Percentiles rank a stretch among this genome's conserved stretches.
Conservation (phyloP, 1,140 invertebrate genomes). For the Aphelenchoides avenae region DNA sequence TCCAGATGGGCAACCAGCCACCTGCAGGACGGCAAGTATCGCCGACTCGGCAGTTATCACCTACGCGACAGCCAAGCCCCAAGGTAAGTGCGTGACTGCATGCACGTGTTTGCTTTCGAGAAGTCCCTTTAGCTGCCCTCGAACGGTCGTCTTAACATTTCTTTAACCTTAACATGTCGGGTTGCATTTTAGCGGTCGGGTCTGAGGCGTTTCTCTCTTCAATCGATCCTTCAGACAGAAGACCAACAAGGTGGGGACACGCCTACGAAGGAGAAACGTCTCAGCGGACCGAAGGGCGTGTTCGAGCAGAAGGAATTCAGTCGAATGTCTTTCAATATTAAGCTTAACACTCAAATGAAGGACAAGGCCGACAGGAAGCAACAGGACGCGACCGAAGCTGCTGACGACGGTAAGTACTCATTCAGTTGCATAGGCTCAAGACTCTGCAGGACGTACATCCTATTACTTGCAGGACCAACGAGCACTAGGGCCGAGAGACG, state of each 20-base stretch:
- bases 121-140: not conserved
- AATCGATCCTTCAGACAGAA: not conserved
- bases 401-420: too few relatives aligned
- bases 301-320: conserved; percentile 20
- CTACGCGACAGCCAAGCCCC: too few relatives aligned
- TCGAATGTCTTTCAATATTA: conserved; percentile 14
- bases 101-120: not conserved
- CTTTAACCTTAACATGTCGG: not conserved
- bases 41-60: too few relatives aligned
- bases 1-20: too few relatives aligned
- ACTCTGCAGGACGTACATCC: too few relatives aligned
- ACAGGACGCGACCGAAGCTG: too few relatives aligned
- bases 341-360: conserved; percentile 10
- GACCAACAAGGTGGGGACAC: conserved; percentile 10
- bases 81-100: conserved; percentile 2
- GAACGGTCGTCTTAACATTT: not conserved
- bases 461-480: too few relatives aligned
- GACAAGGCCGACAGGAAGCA: too few relatives aligned
- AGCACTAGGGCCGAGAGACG: too few relatives aligned
- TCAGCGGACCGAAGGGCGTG: conserved; percentile 16
- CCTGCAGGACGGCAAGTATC: too few relatives aligned
- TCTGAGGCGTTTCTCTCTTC: conserved; percentile 15
- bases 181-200: not conserved
- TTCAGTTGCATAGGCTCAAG: too few relatives aligned
- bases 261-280: conserved; percentile 1